phyloP scores from a whole-genome alignment of 2,113 vertebrate species.

The Stictonetta naevosa region DNA sequence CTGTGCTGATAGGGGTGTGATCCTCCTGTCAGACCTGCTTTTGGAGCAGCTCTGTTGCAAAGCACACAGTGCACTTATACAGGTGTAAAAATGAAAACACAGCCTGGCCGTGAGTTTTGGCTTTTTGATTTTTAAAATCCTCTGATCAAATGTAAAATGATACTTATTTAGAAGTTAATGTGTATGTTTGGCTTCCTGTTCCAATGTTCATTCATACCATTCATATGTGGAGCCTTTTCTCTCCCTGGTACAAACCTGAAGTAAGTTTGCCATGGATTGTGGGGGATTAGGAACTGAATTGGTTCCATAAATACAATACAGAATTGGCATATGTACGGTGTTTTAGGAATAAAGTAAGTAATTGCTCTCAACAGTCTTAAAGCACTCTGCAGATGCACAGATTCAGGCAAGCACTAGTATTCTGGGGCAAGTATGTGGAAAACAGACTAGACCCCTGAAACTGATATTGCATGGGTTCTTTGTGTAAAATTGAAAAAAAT shows the following conservation, averaged over 20 bases:
- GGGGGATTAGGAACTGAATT: neutral
- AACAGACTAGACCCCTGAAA: neutral
- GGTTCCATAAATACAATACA: neutral
- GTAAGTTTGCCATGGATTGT: neutral
- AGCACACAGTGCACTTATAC: neutral
- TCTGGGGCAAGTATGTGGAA: neutral
- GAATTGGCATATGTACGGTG: neutral
- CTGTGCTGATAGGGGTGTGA: neutral
- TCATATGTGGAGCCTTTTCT: conserved; percentile 1
- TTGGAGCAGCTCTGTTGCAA: neutral
- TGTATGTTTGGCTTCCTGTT: conserved; percentile 4
- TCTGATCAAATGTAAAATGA: neutral
- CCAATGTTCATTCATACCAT: conserved; percentile 26
- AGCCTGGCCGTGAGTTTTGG: neutral
- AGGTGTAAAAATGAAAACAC: neutral
- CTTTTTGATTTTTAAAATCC: neutral
- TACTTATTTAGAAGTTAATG: neutral
- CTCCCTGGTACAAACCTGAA: neutral
- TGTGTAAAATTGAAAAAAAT: neutral
- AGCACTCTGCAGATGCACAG: neutral
- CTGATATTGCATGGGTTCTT: neutral
- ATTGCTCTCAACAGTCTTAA: neutral
- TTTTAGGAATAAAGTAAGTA: neutral
- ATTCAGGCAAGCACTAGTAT: neutral
- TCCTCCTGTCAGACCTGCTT: neutral